Evolutionary conservation across 2,797 vertebrate genomes (phyloP).

Genomic region (Rhinatrema bivittatum): DNA sequence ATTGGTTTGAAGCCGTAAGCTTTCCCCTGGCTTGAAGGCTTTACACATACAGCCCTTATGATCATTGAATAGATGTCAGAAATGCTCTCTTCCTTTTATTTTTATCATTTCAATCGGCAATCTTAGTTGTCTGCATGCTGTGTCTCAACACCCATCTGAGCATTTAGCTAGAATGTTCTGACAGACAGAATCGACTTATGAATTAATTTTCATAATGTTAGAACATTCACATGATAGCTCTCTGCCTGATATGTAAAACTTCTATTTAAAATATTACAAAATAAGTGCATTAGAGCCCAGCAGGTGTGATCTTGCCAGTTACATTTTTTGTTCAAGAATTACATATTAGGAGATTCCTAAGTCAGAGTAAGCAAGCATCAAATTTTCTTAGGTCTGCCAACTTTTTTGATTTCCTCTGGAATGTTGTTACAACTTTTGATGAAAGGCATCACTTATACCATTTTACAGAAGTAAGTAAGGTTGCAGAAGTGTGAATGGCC

Average conservation of each 20-base stretch:
- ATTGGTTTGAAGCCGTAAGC: too few species aligned
- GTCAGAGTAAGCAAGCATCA: constrained; percentile 44
- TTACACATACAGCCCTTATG: too few species aligned
- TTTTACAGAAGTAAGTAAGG: constrained; percentile 7
- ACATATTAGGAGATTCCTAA: constrained; percentile 41
- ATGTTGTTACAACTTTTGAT: too few species aligned
- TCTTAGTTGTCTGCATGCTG: constrained; percentile 44
- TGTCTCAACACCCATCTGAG: constrained; percentile 41
- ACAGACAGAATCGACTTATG: constrained; percentile 43
- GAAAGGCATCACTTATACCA: constrained; percentile 29
- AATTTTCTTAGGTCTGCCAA: constrained; percentile 25
- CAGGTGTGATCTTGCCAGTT: constrained; percentile 47
- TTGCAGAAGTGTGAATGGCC: too few species aligned
- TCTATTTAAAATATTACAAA: constrained; percentile 31
- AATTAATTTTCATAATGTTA: constrained; percentile 60
- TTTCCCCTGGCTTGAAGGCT: too few species aligned
- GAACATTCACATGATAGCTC: constrained; percentile 40
- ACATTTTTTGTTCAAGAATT: constrained; percentile 49
- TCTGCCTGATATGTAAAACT: constrained; percentile 42
- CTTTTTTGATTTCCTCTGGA: too few species aligned
- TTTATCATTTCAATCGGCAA: constrained; percentile 23
- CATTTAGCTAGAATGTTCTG: constrained; percentile 47
- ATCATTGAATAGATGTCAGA: constrained; percentile 27
- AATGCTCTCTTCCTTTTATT: constrained; percentile 17
- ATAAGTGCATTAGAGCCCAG: constrained; percentile 54